Base-by-base conservation (phyloP, 2,888 invertebrate species). In the Rhorus exstirpatorius region DNA sequence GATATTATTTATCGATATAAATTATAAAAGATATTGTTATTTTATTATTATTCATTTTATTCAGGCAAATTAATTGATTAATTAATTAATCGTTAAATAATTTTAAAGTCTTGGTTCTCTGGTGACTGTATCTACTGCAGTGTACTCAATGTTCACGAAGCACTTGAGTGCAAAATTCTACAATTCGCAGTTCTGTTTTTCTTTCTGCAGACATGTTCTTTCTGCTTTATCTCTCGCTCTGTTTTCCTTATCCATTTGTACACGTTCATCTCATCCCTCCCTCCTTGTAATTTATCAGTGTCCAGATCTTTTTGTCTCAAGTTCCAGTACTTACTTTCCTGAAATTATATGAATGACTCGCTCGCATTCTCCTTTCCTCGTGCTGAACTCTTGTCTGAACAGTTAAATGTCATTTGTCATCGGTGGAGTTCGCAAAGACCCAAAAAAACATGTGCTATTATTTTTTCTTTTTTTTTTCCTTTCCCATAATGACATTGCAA, bases 211-310 rank as follows among this genome's bases (percentile, higher is more conserved):
- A 41, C 41, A 1, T 41, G 10, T 41, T 41, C 41, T 21, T 53
- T 53, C 12, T 38, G 14, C 55, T 12, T 31, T n/a, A 38, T 12
- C 10, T 24, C 24, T 53, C 7, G 3, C 24, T 53, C 53, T 53
- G 12, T 24, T 12, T 53, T 12, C 1, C 35, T 58, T 26, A 8
- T n/a, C 35, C 49, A 67, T 68, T 38, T 19, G 17, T 26, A 55
- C 12, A 14, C 38, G 1, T 24, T 26, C 7, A 31, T n/a, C 7
- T 19, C 35, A 17, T 35, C 51, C 17, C 55, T 35, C 10, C n/a
- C n/a, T n/a, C n/a, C n/a, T n/a, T 38, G 41, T 51, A 68, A 77
- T 77, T 68, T 44, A 77, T 60, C 58, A 77, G 3, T 10, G 58
- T 51, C 19, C 12, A 51, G 8, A 14, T 26, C 17, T 38, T 76